Percentiles rank a stretch among this genome's conserved stretches.
Evolutionary conservation across 2,888 invertebrate species (phyloP).

Genomic region (Mesorhabditis spiculigera): DNA sequence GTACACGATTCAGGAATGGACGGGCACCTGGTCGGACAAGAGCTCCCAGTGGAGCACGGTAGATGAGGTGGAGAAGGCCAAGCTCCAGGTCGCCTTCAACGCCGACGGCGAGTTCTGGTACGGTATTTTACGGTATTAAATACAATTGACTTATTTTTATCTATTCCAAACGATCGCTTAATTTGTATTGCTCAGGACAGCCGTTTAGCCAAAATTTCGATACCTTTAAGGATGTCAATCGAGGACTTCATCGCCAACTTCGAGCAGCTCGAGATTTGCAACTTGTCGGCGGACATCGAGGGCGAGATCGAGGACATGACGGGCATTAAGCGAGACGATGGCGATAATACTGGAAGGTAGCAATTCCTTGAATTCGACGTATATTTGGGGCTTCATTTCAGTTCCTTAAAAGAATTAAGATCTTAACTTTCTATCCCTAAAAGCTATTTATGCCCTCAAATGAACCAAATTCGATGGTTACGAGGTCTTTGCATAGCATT

Average conservation of each 20-base stretch:
- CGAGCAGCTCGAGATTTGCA: constrained; percentile 83
- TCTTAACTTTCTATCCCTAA: constrained; percentile 1
- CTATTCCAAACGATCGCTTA: constrained; percentile 78
- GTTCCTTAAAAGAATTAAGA: no score
- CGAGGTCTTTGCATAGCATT: no score
- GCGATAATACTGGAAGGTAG: constrained; percentile 76
- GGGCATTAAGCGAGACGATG: constrained; percentile 66
- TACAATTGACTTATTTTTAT: constrained; percentile 63
- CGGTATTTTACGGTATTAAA: constrained; percentile 13
- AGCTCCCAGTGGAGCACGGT: constrained; percentile 75
- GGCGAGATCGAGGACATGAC: constrained; percentile 62
- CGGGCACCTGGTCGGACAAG: constrained; percentile 86
- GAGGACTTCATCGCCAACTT: constrained; percentile 80
- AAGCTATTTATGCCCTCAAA: background rate
- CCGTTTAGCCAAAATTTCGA: constrained; percentile 62
- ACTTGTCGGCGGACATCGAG: constrained; percentile 86
- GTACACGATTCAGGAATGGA: constrained; percentile 74
- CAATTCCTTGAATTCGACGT: constrained; percentile 37
- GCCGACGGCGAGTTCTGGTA: constrained; percentile 93
- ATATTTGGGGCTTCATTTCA: background rate
- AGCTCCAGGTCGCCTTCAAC: constrained; percentile 80
- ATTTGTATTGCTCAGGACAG: constrained; percentile 73
- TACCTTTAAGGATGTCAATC: constrained; percentile 77
- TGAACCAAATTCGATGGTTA: no score
- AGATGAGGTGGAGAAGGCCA: constrained; percentile 77